These are phyloP conservation scores for Cirrhinus molitorella DNA, from an alignment of 2,797 vertebrate species.

Conservation along the genomic window DNA sequence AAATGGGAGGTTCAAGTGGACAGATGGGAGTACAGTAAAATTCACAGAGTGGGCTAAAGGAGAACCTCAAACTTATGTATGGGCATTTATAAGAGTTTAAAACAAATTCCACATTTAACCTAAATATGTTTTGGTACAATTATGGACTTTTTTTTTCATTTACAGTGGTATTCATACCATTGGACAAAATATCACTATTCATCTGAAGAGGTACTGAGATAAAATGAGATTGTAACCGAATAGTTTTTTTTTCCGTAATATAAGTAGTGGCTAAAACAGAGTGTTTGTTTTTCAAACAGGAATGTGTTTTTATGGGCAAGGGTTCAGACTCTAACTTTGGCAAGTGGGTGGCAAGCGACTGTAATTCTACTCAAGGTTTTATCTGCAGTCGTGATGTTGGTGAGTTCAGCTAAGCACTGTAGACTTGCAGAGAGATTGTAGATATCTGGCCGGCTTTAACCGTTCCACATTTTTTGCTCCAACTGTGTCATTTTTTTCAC, in stretches of 20 bases:
- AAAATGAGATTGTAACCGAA: background rate
- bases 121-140: background rate
- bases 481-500: background rate
- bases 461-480: background rate
- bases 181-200: background rate
- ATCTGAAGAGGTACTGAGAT: background rate
- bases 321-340: constrained; percentile 43
- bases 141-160: background rate
- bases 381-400: constrained; percentile 71
- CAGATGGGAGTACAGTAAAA: constrained; percentile 81
- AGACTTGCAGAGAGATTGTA: background rate
- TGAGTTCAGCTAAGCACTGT: constrained; percentile 61
- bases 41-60: constrained; percentile 87
- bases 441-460: background rate
- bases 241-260: background rate
- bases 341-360: constrained; percentile 73
- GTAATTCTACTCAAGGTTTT: constrained; percentile 73
- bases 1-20: constrained; percentile 86
- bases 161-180: background rate
- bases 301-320: constrained; percentile 69
- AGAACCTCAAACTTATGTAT: constrained; percentile 50
- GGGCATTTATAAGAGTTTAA: background rate
- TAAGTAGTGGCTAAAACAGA: background rate
- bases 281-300: constrained; percentile 55
- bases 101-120: no score